phyloP scores from a whole-genome alignment of 2,797 vertebrate genomes.

The Malurus splendens region DNA sequence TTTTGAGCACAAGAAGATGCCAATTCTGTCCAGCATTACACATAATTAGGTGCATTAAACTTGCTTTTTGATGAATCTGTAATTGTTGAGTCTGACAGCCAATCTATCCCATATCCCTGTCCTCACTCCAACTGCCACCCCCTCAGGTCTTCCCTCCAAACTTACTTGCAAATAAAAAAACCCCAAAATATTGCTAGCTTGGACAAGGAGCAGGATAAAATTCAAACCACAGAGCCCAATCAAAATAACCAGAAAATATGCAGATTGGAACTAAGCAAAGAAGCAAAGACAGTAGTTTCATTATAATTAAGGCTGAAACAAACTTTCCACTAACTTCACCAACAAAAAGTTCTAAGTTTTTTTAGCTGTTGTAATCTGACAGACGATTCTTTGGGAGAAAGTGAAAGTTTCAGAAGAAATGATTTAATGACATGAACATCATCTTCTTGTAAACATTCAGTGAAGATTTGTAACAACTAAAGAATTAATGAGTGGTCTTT shows the following conservation, averaged over 20 bases:
- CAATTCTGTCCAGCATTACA: background rate
- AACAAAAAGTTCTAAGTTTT: background rate
- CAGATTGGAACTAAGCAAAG: background rate
- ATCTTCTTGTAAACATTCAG: background rate
- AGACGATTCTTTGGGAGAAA: background rate
- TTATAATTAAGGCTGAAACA: background rate
- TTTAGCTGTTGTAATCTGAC: background rate
- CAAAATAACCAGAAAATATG: background rate
- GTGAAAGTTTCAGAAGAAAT: background rate
- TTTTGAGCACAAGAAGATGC: background rate
- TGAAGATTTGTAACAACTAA: background rate
- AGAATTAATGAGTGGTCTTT: background rate
- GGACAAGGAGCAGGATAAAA: background rate
- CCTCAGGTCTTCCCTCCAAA: background rate
- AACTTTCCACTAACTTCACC: background rate
- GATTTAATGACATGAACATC: background rate
- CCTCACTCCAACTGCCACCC: accelerated
- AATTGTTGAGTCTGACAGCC: background rate
- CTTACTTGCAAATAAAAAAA: background rate
- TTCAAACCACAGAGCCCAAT: background rate
- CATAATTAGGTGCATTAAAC: background rate
- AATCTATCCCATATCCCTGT: background rate
- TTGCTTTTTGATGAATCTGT: background rate
- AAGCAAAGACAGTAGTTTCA: background rate
- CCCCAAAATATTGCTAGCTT: background rate